Evolutionary conservation across 1,140 invertebrate genomes (phyloP).

Genomic region (Brachystomella parvula): DNA sequence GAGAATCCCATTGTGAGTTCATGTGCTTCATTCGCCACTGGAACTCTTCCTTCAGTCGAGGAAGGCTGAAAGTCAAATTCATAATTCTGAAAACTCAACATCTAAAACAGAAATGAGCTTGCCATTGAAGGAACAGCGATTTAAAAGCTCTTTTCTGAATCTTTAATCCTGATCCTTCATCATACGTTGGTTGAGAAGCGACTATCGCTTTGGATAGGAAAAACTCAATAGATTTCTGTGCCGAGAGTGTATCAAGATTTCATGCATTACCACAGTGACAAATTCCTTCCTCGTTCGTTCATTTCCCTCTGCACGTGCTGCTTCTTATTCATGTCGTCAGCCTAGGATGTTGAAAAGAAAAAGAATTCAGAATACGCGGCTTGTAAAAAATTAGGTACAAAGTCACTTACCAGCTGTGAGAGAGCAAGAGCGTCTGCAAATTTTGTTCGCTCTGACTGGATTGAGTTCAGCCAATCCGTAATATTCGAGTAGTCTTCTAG

Average conservation of each 20-base stretch:
- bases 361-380: neutral
- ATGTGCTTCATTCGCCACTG: constrained; percentile 35
- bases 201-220: neutral
- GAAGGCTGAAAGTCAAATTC: constrained; percentile 15
- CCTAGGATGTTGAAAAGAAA: constrained; percentile 10
- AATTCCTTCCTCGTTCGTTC: constrained; percentile 20
- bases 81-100: constrained; percentile 4
- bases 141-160: neutral
- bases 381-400: neutral
- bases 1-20: constrained; percentile 36
- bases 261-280: constrained; percentile 15
- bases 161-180: neutral
- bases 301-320: constrained; percentile 23
- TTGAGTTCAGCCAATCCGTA: constrained; percentile 34
- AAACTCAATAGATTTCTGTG: constrained; percentile 10
- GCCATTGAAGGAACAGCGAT: neutral
- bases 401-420: constrained; percentile 22
- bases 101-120: neutral
- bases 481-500: constrained; percentile 27
- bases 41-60: constrained; percentile 35
- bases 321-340: constrained; percentile 20
- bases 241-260: neutral
- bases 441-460: constrained; percentile 24
- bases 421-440: constrained; percentile 25
- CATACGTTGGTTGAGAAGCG: neutral